Evolutionary conservation across 2,888 invertebrate species (phyloP).

Genomic region (Chrysolina americana): DNA sequence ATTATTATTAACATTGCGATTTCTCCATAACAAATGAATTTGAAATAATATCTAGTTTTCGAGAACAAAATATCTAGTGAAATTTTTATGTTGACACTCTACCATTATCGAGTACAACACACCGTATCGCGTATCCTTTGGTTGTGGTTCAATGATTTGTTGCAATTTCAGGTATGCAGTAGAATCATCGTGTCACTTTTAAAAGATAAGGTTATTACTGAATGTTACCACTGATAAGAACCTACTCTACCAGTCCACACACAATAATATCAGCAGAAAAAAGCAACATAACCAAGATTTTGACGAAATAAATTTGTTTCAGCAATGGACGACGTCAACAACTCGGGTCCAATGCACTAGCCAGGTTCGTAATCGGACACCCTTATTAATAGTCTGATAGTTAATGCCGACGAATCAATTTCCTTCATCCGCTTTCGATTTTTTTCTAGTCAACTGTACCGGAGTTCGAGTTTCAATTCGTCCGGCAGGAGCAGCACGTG

Average conservation of each 20-base stretch:
- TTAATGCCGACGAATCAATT: constrained; percentile 11
- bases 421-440: background rate
- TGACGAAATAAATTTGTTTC: constrained; percentile 57
- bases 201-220: background rate
- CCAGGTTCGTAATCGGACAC: constrained; percentile 76
- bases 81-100: too few species aligned
- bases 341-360: constrained; percentile 89
- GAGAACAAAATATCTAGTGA: too few species aligned
- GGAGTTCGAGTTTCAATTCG: constrained; percentile 94
- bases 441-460: constrained; percentile 85
- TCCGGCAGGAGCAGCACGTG: constrained; percentile 93
- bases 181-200: background rate
- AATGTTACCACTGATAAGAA: background rate
- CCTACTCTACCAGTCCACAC: background rate
- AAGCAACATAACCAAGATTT: constrained; percentile 8
- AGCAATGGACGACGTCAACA: constrained; percentile 82
- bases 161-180: background rate
- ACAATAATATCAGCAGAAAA: constrained; percentile 1
- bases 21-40: too few species aligned
- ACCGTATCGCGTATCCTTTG: background rate
- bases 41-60: too few species aligned
- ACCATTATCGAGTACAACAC: background rate
- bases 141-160: background rate
- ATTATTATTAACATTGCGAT: too few species aligned
- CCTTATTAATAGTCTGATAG: constrained; percentile 2